These are phyloP conservation scores for Helicolenus hilgendorfi DNA, from an alignment of 2,797 vertebrate species.

Conservation along the genomic window DNA sequence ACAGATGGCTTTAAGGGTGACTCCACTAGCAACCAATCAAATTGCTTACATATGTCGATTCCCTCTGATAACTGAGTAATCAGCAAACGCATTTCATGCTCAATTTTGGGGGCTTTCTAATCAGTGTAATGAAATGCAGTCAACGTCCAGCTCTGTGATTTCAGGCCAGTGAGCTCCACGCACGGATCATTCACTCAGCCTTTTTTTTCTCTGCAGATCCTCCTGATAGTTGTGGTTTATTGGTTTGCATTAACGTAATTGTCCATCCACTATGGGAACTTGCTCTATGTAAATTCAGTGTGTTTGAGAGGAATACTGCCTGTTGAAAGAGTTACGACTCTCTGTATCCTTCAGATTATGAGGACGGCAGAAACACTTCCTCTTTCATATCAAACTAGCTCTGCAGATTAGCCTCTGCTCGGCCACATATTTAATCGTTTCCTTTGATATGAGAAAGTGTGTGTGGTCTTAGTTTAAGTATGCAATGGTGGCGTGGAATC, in stretches of 20 bases:
- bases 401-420: constrained; percentile 61
- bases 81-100: constrained; percentile 79
- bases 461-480: constrained; percentile 46
- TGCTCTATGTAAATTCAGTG: constrained; percentile 1
- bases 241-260: constrained; percentile 5
- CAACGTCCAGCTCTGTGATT: constrained; percentile 45
- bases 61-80: constrained; percentile 64
- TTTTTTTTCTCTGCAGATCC: constrained; percentile 10
- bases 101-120: constrained; percentile 72
- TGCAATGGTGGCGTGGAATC: constrained; percentile 19
- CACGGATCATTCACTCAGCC: constrained; percentile 39
- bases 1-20: constrained; percentile 38
- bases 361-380: constrained; percentile 63
- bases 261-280: constrained; percentile 4
- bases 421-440: constrained; percentile 44
- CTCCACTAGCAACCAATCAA: constrained; percentile 61
- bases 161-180: constrained; percentile 26
- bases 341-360: constrained; percentile 59
- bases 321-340: constrained; percentile 40
- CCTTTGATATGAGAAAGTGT: constrained; percentile 72
- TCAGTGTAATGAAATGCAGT: constrained; percentile 81
- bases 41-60: constrained; percentile 73
- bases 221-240: constrained; percentile 17
- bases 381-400: constrained; percentile 47
- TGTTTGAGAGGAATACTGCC: constrained; percentile 2